Conservation (phyloP, 2,113 vertebrate species). For the Mus pahari region DNA sequence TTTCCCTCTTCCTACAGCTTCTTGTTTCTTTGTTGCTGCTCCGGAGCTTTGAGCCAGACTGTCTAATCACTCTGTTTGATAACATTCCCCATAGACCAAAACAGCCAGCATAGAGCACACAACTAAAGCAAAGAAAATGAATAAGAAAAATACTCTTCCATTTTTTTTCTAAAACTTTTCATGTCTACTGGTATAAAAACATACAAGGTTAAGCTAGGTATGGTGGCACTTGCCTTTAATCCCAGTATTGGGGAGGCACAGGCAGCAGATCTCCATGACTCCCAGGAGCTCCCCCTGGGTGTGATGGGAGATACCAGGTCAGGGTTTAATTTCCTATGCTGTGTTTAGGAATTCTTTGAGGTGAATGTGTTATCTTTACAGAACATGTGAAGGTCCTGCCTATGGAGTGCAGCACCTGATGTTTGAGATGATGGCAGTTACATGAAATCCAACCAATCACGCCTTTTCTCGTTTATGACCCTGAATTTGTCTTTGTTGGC, state of each 20-base stretch:
- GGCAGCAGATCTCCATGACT: background rate
- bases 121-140: background rate
- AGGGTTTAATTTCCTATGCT: constrained; percentile 71
- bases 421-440: constrained; percentile 72
- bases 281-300: background rate
- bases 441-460: constrained; percentile 62
- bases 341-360: constrained; percentile 67
- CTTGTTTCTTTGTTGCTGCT: background rate
- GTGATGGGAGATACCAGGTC: background rate
- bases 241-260: background rate
- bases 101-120: background rate
- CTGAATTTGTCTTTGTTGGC: background rate
- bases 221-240: background rate
- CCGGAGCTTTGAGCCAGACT: background rate
- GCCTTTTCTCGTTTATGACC: constrained; percentile 50
- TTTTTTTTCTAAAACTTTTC: constrained; percentile 42
- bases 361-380: constrained; percentile 75
- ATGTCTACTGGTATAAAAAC: constrained; percentile 56
- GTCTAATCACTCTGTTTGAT: background rate
- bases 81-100: background rate
- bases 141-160: fast-evolving
- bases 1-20: constrained; percentile 33
- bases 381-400: constrained; percentile 71
- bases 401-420: constrained; percentile 72
- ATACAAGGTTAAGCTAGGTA: background rate